These are phyloP conservation scores for Corydoras maculifer DNA, from an alignment of 2,113 vertebrate species.

Conservation along the genomic window DNA sequence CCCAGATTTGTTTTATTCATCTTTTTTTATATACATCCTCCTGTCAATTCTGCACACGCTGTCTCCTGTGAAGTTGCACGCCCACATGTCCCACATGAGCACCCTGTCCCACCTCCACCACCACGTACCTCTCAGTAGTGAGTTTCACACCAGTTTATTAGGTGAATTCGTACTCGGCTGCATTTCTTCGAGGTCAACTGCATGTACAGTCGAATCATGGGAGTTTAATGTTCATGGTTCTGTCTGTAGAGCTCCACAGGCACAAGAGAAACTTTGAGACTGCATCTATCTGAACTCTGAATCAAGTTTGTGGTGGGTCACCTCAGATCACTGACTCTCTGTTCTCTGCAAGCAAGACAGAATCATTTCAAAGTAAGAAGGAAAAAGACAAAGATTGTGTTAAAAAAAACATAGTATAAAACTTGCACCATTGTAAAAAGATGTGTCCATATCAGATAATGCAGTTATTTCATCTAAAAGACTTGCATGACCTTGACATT, in stretches of 20 bases:
- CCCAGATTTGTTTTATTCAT: slow-evolving; percentile 67
- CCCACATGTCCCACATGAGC: too few relatives aligned
- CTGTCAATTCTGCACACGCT: too few relatives aligned
- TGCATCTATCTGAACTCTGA: slow-evolving; percentile 17
- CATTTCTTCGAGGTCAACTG: slow-evolving; percentile 53
- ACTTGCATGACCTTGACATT: slow-evolving; percentile 41
- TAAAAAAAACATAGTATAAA: too few relatives aligned
- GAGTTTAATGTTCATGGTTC: slow-evolving; percentile 19
- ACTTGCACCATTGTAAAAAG: not conserved
- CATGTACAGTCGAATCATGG: slow-evolving; percentile 1
- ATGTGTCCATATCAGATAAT: not conserved
- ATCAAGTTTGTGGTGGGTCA: not conserved
- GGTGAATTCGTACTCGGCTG: slow-evolving; percentile 43
- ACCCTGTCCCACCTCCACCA: slow-evolving; percentile 39
- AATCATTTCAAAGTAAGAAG: not conserved
- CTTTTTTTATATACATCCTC: too few relatives aligned
- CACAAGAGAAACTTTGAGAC: too few relatives aligned
- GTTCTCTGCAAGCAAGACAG: not conserved
- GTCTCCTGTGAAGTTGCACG: too few relatives aligned
- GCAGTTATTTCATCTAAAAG: too few relatives aligned
- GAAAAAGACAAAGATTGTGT: not conserved
- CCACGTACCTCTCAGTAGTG: slow-evolving; percentile 15
- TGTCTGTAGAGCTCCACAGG: not conserved
- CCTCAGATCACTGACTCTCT: not conserved
- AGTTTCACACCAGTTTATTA: slow-evolving; percentile 43